Evolutionary conservation across 2,113 vertebrate species (phyloP).

Genomic region (Aviceda subcristata): DNA sequence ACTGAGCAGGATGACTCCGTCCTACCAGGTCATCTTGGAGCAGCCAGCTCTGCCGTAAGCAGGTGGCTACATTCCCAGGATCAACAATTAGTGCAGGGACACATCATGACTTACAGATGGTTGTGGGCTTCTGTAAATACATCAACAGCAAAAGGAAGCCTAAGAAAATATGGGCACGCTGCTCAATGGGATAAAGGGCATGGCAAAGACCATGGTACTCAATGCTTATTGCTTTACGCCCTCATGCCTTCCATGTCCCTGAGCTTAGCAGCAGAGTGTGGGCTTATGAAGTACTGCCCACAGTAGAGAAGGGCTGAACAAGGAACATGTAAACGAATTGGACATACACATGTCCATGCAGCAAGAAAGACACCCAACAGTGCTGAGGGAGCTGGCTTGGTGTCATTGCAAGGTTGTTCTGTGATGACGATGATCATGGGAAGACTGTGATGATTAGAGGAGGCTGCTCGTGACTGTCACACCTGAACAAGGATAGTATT

Average conservation of each 20-base stretch:
- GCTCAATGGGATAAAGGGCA: not conserved
- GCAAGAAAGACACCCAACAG: not conserved
- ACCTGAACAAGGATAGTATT: not conserved
- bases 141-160: not conserved
- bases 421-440: not conserved
- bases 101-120: not conserved
- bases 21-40: not conserved
- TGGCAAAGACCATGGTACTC: not conserved
- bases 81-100: not conserved
- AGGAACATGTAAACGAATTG: not conserved
- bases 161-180: not conserved
- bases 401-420: not conserved
- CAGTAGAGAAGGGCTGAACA: not conserved
- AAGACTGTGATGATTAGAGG: not conserved
- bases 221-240: not conserved
- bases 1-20: not conserved
- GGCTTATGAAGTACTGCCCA: not conserved
- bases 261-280: not conserved
- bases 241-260: not conserved
- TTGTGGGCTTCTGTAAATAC: not conserved
- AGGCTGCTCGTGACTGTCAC: not conserved
- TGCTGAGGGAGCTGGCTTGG: not conserved
- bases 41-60: not conserved
- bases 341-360: not conserved
- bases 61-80: not conserved